Evolutionary conservation across 2,888 invertebrate species (phyloP), one percentile per base, ranked within the genome.

Genomic region (Cheilosia impressa): DNA sequence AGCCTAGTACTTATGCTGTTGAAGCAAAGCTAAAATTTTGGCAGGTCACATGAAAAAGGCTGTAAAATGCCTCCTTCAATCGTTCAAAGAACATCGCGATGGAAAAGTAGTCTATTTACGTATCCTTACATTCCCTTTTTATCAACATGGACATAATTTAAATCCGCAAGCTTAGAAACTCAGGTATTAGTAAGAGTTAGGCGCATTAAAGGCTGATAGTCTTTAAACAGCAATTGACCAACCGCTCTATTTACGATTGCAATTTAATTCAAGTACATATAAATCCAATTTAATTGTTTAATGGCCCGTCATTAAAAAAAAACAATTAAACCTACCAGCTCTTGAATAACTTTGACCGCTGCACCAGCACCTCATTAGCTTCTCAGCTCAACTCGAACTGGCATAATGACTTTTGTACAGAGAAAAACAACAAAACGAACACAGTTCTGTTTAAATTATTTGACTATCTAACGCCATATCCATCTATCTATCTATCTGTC

Each of bases 221-320:
- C 41, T 1, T 15, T 34, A 24, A 10, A 13, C 3, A 19, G 10
- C n/a, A 19, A 55, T 27, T 68, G 34, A 47, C 50, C 24, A 47
- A 19, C 10, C 41, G 27, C 6, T 27, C 58, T 41, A 62, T 66
- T 55, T 66, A 65, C n/a, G 22, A n/a, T 53, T 53, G 19, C 75
- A 75, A 47, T 66, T 75, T 50, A 55, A 75, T 71, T 79, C 43
- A 38, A 38, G 38, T 38, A 38, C 38, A 65, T 65, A 41, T 69
- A 69, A 84, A 63, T 75, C 38, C 79, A 79, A 24, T 65, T 52
- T 84, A 75, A 84, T 84, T 84, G 63, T 41, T 84, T 75, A 79
- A 79, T 60, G 53, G 55, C 13, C 31, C 24, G 24, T 38, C 73
- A 66, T 72, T 63, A 58, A 47, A 63, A 60, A 60, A 27, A 55